Evolutionary conservation across 2,888 invertebrate genomes (phyloP), one percentile per base, ranked within the genome.

Genomic region (Clitarchus hookeri): DNA sequence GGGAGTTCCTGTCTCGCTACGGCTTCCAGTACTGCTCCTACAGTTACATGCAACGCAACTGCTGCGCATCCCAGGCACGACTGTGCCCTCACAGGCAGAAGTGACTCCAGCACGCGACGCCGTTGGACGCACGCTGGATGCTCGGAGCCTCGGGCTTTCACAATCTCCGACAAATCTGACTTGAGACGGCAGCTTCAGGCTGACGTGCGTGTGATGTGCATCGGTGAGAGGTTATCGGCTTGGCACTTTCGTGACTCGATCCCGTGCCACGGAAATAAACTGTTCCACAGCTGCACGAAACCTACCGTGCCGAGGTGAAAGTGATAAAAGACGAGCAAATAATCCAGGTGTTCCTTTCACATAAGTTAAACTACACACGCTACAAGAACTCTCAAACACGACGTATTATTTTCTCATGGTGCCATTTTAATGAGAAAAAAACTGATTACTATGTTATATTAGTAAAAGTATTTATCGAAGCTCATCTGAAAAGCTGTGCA

Each of bases 1-100:
- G 90, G 85, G 91, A 92, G 88, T 92, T 92, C 89, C 90, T 92
- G 86, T 89, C 90, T 80, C 91, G 91, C 83, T 92, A 91, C 89
- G 92, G 92, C 86, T 91, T 90, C 89, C 91, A 92, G 87, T 92
- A 92, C 89, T 93, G 93, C 89, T 90, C 90, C 86, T 91, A 92
- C 86, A 90, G 90, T 83, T 92, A 92, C 90, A 91, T 92, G 88
- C 89, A 90, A 87, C 90, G 90, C 88, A 92, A 92, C 89, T 92
- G 92, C 88, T 92, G 92, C 88, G 91, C 91, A 48, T 91, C 92
- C 53, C 91, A 91, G 53, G 83, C 65, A 78, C 83, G 48, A n/a
- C n/a, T 87, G 13, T 87, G 87, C 53, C 27, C 44, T 9, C 78
- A 36, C 36, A 53, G n/a, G n/a, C 77, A 78, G 44, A 36, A 44